phyloP scores from a whole-genome alignment of 30 jellyfish, hydroid and myxozoan species.

The Aurelia sp. region DNA sequence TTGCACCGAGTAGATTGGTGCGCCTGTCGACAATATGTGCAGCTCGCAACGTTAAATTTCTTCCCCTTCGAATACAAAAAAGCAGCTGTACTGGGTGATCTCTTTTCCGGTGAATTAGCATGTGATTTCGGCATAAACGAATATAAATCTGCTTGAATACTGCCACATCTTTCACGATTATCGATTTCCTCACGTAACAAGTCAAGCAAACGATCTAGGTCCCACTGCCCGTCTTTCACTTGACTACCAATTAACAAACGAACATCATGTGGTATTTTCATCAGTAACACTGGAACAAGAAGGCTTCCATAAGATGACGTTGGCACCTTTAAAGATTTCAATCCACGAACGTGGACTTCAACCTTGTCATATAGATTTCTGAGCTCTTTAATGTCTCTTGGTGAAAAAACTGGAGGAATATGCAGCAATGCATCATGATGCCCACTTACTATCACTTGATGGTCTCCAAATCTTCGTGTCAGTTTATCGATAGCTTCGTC shows the following conservation, averaged over 20 bases:
- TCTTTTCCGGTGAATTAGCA: conserved; percentile 13
- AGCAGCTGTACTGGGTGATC: too few relatives aligned
- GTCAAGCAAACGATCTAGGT: not conserved
- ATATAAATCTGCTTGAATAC: too few relatives aligned
- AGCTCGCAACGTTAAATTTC: not conserved
- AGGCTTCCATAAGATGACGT: conserved; percentile 29
- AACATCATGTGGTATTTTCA: conserved; percentile 34
- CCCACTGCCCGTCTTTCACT: conserved; percentile 14
- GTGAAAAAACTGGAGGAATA: too few relatives aligned
- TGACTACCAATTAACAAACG: conserved; percentile 5
- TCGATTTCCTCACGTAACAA: conserved; percentile 19
- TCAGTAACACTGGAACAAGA: conserved; percentile 18
- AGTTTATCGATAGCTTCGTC: too few relatives aligned
- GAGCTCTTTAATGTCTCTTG: not conserved
- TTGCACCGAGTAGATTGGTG: conserved; percentile 18
- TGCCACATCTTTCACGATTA: too few relatives aligned
- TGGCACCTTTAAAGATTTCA: conserved; percentile 16
- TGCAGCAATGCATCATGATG: too few relatives aligned
- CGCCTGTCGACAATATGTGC: conserved; percentile 27
- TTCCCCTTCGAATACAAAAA: not conserved
- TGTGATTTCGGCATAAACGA: conserved; percentile 17
- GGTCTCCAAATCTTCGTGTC: too few relatives aligned
- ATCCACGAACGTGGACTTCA: conserved; percentile 27
- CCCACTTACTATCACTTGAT: too few relatives aligned
- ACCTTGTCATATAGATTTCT: conserved; percentile 14